Conservation (phyloP, 2,113 vertebrate species). For the Typhlomys cinereus region DNA sequence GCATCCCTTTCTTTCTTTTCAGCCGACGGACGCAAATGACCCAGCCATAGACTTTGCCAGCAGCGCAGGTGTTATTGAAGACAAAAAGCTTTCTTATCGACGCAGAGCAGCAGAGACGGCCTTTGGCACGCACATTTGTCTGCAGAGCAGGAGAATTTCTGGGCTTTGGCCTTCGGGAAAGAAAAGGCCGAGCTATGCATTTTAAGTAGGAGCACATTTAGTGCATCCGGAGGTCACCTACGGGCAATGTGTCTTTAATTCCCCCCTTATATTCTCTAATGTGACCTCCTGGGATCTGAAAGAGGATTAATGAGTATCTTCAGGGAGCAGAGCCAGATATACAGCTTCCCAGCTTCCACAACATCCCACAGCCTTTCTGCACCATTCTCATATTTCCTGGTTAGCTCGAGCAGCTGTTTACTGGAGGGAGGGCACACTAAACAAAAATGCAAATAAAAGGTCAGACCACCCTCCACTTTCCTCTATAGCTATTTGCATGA, state of each 20-base stretch:
- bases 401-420: constrained; percentile 42
- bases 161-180: constrained; percentile 41
- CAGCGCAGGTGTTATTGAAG: constrained; percentile 69
- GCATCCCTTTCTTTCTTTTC: constrained; percentile 30
- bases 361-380: not conserved
- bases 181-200: constrained; percentile 38
- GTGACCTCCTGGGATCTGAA: constrained; percentile 36
- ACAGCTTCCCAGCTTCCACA: constrained; percentile 6
- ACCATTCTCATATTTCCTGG: constrained; percentile 23
- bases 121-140: constrained; percentile 65
- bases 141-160: constrained; percentile 30
- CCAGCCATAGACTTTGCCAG: constrained; percentile 50
- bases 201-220: constrained; percentile 40
- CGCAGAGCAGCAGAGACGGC: constrained; percentile 53
- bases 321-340: not conserved
- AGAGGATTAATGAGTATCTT: constrained; percentile 52
- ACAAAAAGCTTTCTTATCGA: constrained; percentile 62
- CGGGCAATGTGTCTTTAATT: constrained; percentile 41
- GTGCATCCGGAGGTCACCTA: constrained; percentile 30
- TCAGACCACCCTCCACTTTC: not conserved
- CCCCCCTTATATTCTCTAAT: constrained; percentile 49
- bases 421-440: not conserved
- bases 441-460: constrained; percentile 46
- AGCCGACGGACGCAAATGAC: constrained; percentile 69
- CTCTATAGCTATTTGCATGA: constrained; percentile 4